Conservation (phyloP, 2,888 invertebrate genomes). For the Synanthedon vespiformis region DNA sequence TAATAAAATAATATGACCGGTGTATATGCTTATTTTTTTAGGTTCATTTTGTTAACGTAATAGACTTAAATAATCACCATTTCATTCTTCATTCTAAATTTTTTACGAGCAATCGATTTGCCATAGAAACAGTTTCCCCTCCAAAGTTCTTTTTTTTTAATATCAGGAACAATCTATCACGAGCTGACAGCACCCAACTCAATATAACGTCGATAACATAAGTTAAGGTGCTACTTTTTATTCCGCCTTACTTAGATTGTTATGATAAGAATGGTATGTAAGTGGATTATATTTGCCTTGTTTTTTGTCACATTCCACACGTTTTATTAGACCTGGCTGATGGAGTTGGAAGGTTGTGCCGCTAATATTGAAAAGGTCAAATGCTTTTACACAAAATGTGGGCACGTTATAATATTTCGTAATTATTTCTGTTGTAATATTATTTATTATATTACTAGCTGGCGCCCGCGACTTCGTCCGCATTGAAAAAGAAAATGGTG, state of each 20-base stretch:
- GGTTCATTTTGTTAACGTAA: too few species aligned
- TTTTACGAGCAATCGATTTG: slow-evolving; percentile 19
- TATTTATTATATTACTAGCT: too few species aligned
- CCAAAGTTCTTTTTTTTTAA: slow-evolving; percentile 55
- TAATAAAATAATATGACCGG: too few species aligned
- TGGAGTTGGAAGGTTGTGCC: too few species aligned
- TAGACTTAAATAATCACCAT: too few species aligned
- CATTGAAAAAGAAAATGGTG: too few species aligned
- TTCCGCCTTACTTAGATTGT: slow-evolving; percentile 14
- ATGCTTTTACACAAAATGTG: too few species aligned
- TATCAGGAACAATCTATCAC: slow-evolving; percentile 54
- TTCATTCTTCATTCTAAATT: too few species aligned
- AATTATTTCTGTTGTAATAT: neutral
- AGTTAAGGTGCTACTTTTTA: slow-evolving; percentile 23
- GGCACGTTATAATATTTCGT: too few species aligned
- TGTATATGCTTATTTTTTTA: too few species aligned
- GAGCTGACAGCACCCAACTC: slow-evolving; percentile 36
- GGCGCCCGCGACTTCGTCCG: too few species aligned
- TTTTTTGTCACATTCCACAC: neutral
- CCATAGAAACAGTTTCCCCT: slow-evolving; percentile 27
- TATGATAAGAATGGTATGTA: slow-evolving; percentile 4
- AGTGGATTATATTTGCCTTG: neutral
- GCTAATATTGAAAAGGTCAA: too few species aligned
- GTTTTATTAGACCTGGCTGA: neutral
- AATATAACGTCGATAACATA: slow-evolving; percentile 37